Evolutionary conservation across 2,113 vertebrate genomes (phyloP).

Genomic region (Tursiops truncatus): DNA sequence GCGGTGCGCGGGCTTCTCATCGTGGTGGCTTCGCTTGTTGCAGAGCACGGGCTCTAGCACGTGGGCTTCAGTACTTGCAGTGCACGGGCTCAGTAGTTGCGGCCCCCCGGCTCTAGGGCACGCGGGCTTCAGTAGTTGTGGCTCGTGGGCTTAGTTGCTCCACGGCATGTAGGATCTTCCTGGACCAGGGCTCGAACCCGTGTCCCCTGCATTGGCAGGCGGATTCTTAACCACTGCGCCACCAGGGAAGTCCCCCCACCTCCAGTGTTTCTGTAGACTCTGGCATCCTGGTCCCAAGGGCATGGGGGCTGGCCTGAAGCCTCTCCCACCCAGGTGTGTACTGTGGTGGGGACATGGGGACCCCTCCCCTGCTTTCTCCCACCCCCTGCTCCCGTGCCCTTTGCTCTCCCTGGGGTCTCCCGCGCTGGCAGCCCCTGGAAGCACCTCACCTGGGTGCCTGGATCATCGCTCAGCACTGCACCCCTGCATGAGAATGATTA

Average conservation of each 20-base stretch:
- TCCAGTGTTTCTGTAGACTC: background rate
- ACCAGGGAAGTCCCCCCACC: too few species aligned
- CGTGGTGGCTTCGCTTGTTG: too few species aligned
- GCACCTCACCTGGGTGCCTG: background rate
- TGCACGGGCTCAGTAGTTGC: too few species aligned
- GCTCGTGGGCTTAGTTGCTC: too few species aligned
- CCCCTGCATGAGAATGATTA: background rate
- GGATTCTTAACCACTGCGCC: too few species aligned
- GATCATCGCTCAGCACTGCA: background rate
- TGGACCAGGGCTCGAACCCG: too few species aligned
- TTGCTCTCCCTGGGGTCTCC: background rate
- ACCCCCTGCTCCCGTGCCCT: rapidly evolving
- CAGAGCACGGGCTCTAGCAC: too few species aligned
- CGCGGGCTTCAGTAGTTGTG: too few species aligned
- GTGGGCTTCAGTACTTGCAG: too few species aligned
- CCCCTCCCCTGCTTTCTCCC: background rate
- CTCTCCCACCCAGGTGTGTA: rapidly evolving
- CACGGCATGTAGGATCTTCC: too few species aligned
- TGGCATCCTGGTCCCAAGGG: background rate
- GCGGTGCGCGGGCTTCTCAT: rapidly evolving
- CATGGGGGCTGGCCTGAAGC: background rate
- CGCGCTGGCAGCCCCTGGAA: background rate
- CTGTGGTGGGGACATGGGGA: rapidly evolving
- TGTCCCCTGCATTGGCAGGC: too few species aligned
- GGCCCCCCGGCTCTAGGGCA: too few species aligned